These are phyloP conservation scores for Musca vetustissima DNA, from an alignment of 1,140 invertebrate species.

Conservation along the genomic window DNA sequence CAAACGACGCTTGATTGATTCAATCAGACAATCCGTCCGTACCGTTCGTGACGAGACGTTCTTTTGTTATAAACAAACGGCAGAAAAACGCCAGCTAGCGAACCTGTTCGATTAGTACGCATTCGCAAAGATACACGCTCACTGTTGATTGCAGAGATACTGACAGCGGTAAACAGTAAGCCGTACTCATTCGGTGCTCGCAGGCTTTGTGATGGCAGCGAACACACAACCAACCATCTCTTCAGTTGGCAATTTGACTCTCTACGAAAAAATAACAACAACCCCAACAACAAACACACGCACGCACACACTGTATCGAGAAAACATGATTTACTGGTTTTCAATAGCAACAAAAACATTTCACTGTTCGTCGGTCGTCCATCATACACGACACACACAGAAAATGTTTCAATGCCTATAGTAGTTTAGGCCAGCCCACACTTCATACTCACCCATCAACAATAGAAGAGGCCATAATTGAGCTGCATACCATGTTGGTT, in stretches of 20 bases:
- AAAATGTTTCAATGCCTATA: not conserved
- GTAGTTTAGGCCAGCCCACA: conserved; percentile 19
- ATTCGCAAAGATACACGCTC: conserved; percentile 15
- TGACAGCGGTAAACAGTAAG: no score
- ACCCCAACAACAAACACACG: no score
- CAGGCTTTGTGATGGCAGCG: no score
- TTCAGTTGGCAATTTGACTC: no score
- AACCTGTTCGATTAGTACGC: conserved; percentile 37
- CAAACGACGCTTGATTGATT: conserved; percentile 15
- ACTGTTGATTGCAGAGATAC: no score
- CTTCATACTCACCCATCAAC: not conserved
- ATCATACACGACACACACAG: not conserved
- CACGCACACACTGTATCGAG: no score
- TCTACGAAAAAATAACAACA: no score
- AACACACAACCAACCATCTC: no score
- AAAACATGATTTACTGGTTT: conserved; percentile 26
- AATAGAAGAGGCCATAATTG: not conserved
- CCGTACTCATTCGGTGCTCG: no score
- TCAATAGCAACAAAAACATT: conserved; percentile 16
- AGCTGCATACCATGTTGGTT: conserved; percentile 6
- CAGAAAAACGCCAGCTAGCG: conserved; percentile 40
- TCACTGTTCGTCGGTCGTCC: not conserved
- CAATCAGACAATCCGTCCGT: conserved; percentile 36
- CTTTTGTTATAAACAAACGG: conserved; percentile 52
- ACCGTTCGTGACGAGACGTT: conserved; percentile 48